Percentiles rank a stretch among this genome's conserved stretches.
phyloP scores from a whole-genome alignment of 2,797 vertebrate genomes.

The Fistularia tabacaria region DNA sequence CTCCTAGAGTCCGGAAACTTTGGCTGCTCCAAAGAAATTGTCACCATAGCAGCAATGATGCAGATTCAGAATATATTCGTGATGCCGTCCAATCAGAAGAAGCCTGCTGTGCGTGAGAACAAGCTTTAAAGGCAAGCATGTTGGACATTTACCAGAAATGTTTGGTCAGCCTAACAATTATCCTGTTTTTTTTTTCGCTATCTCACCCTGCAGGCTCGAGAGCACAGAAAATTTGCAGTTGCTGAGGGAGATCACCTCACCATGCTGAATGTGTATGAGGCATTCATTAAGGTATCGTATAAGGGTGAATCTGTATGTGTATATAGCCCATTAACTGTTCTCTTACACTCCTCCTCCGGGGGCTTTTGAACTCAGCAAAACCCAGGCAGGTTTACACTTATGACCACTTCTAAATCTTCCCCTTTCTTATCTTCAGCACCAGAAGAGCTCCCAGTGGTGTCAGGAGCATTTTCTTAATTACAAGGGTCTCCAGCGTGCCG shows the following conservation, averaged over 20 bases:
- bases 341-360: too few species aligned
- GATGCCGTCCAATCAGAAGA: slow-evolving; percentile 89
- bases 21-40: slow-evolving; percentile 94
- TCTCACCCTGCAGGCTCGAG: slow-evolving; percentile 77
- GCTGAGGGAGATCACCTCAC: slow-evolving; percentile 98
- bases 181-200: background rate
- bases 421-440: slow-evolving; percentile 77
- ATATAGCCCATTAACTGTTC: background rate
- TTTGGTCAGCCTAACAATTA: slow-evolving; percentile 35
- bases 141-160: slow-evolving; percentile 14
- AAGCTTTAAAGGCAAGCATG: slow-evolving; percentile 10
- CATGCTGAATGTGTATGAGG: slow-evolving; percentile 97
- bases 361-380: slow-evolving; percentile 1
- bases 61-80: slow-evolving; percentile 97
- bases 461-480: slow-evolving; percentile 97
- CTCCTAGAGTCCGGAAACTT: slow-evolving; percentile 96
- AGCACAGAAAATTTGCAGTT: slow-evolving; percentile 96
- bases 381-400: slow-evolving; percentile 1
- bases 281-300: slow-evolving; percentile 88
- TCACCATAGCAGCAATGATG: slow-evolving; percentile 98
- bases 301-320: background rate
- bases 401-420: background rate
- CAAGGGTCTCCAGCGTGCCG: slow-evolving; percentile 90
- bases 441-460: slow-evolving; percentile 97
- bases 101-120: slow-evolving; percentile 82